A percentile compares a stretch with the other conserved stretches of the same genome.
Evolutionary conservation across 1,140 invertebrate genomes (phyloP).

Genomic region (Drosophila parvula): DNA sequence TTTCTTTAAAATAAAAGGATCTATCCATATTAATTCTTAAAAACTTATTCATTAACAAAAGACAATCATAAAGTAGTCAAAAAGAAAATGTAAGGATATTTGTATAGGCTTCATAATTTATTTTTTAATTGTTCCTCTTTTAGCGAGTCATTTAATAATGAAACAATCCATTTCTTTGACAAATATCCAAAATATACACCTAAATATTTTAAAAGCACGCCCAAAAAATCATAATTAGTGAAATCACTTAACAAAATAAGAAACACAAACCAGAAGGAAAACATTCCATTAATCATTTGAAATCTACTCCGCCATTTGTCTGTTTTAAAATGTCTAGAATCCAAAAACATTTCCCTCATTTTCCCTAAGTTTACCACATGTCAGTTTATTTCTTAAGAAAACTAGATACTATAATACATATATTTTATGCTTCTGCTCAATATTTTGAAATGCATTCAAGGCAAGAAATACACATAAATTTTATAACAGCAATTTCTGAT

Average conservation of each 20-base stretch:
- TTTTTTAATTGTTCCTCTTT: neutral
- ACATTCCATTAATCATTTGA: constrained; percentile 37
- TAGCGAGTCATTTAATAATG: neutral
- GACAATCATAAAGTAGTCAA: neutral
- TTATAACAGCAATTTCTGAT: constrained; percentile 44
- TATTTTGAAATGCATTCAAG: constrained; percentile 47
- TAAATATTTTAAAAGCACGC: neutral
- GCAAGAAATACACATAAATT: constrained; percentile 71
- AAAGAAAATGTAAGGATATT: neutral
- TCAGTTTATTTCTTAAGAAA: constrained; percentile 20
- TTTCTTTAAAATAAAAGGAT: neutral
- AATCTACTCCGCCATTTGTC: constrained; percentile 30
- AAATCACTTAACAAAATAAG: constrained; percentile 16
- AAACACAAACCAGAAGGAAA: constrained; percentile 4
- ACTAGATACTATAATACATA: constrained; percentile 14
- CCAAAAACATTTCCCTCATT: constrained; percentile 7
- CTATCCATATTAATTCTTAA: too few relatives aligned
- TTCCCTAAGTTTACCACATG: constrained; percentile 22
- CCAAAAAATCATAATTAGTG: constrained; percentile 17
- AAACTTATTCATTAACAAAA: neutral
- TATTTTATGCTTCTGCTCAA: constrained; percentile 28
- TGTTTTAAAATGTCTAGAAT: constrained; percentile 11
- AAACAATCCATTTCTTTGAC: neutral
- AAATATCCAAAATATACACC: constrained; percentile 7
- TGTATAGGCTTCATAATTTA: neutral